phyloP scores from a whole-genome alignment of 2,113 vertebrate species.

The Regulus satrapa region DNA sequence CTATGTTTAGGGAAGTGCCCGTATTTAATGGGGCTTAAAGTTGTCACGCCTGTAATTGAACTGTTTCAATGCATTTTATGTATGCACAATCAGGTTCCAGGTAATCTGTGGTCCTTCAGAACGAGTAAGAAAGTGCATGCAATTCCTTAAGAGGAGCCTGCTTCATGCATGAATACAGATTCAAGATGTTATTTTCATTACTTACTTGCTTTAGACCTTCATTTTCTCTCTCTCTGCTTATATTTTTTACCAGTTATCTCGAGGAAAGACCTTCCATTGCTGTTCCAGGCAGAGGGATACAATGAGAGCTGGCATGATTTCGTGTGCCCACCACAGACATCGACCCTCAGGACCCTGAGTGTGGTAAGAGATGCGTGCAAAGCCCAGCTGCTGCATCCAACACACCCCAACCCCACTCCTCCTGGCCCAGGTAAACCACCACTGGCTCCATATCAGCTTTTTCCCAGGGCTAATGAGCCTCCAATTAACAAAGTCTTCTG shows the following conservation, averaged over 20 bases:
- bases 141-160: background rate
- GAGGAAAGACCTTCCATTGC: background rate
- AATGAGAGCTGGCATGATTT: accelerated
- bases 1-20: background rate
- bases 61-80: background rate
- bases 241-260: background rate
- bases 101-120: background rate
- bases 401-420: background rate
- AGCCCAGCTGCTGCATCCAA: background rate
- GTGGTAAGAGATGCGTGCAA: background rate
- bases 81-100: background rate
- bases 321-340: background rate
- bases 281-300: background rate
- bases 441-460: accelerated
- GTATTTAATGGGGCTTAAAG: background rate
- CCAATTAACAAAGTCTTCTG: background rate
- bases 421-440: background rate
- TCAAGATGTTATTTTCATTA: background rate
- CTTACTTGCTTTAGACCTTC: background rate
- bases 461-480: background rate
- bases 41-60: background rate
- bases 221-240: background rate
- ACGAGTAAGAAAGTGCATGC: background rate
- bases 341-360: accelerated
- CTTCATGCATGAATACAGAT: background rate